Evolutionary conservation across 2,113 vertebrate species (phyloP), one percentile per base, ranked within the genome.

Genomic region (Carassius gibelio): DNA sequence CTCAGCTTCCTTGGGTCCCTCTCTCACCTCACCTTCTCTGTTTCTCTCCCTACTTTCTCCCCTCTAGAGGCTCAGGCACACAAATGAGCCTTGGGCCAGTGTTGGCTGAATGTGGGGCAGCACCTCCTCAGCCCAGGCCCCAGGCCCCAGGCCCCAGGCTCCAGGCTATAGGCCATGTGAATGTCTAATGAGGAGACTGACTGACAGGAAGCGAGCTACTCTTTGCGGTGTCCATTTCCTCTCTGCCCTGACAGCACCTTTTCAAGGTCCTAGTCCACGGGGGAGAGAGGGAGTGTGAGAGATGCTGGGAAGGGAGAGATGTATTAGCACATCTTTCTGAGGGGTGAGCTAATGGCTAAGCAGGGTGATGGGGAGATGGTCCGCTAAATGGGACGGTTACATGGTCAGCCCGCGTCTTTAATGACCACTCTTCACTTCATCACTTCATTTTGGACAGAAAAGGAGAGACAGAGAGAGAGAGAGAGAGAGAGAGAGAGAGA

Each of bases 31-130:
- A 42, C 34, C 9, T 15, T 83, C 52, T 84, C 68, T 14, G 48
- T 13, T 21, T 52, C 57, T 59, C 19, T 68, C 82, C 86, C 81
- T 50, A 89, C 87, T 88, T 86, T 72, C 62, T 79, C 84, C 81
- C 89, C 87, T 90, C 91, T 76, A 81, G 90, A 91, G 91, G 90
- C 90, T 85, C 88, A 87, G 89, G 89, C 89, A 90, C 90, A 92
- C 90, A 94, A 93, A 94, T 94, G 91, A 94, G 91, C 71, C 84
- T 45, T 87, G 59, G 84, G 52, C 77, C 72, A 71, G 71, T 86
- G 62, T 59, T 81, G 78, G 42, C 38, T 64, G 84, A 62, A 81
- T 82, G 66, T 82, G 81, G 81, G 81, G 45, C 81, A 82, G 62
- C 62, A 81, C 79, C 79, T 81, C 45, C 48, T 68, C 48, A 69